Evolutionary conservation across 2,797 vertebrate genomes (phyloP).

Genomic region (Chiroxiphia lanceolata): DNA sequence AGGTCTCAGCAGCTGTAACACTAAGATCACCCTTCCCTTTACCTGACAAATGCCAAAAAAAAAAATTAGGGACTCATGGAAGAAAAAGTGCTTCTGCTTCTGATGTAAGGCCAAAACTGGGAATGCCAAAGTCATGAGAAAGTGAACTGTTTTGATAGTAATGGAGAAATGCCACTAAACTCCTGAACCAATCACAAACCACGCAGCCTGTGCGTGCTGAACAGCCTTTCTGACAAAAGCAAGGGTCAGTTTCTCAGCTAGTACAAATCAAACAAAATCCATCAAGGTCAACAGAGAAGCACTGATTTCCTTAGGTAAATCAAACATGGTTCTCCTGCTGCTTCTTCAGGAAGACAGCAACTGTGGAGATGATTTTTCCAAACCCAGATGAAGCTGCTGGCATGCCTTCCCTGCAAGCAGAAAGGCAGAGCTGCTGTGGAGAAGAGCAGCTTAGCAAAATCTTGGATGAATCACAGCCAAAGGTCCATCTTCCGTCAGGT

Average conservation of each 20-base stretch:
- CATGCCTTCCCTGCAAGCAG: neutral
- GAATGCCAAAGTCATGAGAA: neutral
- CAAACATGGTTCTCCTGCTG: neutral
- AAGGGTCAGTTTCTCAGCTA: neutral
- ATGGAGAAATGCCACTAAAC: neutral
- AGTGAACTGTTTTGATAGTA: neutral
- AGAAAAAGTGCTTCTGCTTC: neutral
- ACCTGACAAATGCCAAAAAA: neutral
- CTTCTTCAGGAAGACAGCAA: neutral
- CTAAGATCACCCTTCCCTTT: neutral
- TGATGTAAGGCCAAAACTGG: neutral
- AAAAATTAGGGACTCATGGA: fast-evolving
- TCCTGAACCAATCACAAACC: neutral
- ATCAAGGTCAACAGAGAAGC: neutral
- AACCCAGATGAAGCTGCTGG: neutral
- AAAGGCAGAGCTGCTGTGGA: neutral
- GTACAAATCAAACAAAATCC: neutral
- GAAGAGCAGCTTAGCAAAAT: neutral
- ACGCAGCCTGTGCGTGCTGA: neutral
- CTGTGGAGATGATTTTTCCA: neutral
- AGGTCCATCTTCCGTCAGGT: neutral
- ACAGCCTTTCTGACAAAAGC: neutral
- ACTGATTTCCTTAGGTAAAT: neutral
- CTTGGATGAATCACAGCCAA: neutral
- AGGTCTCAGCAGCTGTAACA: neutral